These are phyloP conservation scores for Pachycephala philippinensis DNA, from an alignment of 2,113 vertebrate species.

Conservation along the genomic window DNA sequence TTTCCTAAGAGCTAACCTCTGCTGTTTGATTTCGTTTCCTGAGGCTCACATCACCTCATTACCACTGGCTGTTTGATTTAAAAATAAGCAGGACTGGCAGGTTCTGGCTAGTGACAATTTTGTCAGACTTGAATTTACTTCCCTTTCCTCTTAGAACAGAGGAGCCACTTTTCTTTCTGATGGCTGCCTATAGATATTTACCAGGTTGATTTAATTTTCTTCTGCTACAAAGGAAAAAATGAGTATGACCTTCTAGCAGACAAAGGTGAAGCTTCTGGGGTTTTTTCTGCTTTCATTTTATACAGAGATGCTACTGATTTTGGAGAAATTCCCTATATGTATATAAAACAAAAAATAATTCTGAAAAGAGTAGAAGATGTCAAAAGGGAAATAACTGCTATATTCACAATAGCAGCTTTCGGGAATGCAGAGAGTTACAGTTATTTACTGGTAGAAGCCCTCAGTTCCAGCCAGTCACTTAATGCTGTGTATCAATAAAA, in stretches of 20 bases:
- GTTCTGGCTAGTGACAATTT: conserved; percentile 28
- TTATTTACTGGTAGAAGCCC: not conserved
- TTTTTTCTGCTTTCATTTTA: not conserved
- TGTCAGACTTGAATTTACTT: conserved; percentile 34
- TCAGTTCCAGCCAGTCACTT: not conserved
- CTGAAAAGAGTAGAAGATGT: not conserved
- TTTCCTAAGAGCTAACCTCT: conserved; percentile 16
- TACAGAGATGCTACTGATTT: not conserved
- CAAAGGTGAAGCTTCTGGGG: conserved; percentile 6
- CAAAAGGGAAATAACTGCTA: not conserved
- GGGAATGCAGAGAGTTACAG: not conserved
- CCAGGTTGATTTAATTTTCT: conserved; percentile 43
- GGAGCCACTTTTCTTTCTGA: conserved; percentile 46
- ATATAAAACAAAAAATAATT: not conserved
- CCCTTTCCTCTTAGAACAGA: conserved; percentile 12
- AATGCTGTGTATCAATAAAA: not conserved
- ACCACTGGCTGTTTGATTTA: conserved; percentile 8
- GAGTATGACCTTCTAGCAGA: conserved; percentile 13
- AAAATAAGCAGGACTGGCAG: conserved; percentile 31
- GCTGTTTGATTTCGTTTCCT: conserved; percentile 24
- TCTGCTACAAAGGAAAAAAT: conserved; percentile 7
- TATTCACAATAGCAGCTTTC: not conserved
- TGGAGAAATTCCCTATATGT: not conserved
- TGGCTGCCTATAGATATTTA: conserved; percentile 34
- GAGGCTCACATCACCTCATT: conserved; percentile 13